phyloP scores from a whole-genome alignment of 1,140 invertebrate genomes.

The Aporrectodea caliginosa region DNA sequence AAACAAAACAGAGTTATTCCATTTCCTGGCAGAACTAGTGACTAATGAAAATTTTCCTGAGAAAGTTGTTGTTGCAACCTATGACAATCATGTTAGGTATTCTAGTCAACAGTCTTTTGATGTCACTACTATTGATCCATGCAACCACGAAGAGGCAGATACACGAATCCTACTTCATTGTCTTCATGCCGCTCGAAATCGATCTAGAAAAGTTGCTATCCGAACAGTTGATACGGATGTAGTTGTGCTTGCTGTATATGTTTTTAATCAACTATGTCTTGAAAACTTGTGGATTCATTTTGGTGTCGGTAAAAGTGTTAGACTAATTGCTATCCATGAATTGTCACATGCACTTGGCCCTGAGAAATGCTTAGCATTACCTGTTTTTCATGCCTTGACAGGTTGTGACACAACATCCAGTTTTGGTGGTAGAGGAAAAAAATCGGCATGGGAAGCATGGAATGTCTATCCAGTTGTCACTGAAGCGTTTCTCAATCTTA shows the following conservation, averaged over 20 bases:
- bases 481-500: constrained; percentile 25
- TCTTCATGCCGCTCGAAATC: constrained; percentile 31
- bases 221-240: constrained; percentile 41
- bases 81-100: neutral
- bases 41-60: neutral
- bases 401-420: constrained; percentile 37
- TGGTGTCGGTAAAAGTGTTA: constrained; percentile 31
- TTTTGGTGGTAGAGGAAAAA: constrained; percentile 37
- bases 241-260: constrained; percentile 36
- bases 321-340: constrained; percentile 24
- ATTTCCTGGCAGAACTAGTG: neutral
- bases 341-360: constrained; percentile 15
- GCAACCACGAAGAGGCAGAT: constrained; percentile 43
- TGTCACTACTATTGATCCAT: constrained; percentile 28
- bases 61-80: neutral
- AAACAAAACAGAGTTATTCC: neutral
- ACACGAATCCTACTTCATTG: constrained; percentile 37
- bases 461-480: constrained; percentile 36
- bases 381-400: constrained; percentile 36
- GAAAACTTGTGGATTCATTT: constrained; percentile 33
- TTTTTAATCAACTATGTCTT: constrained; percentile 7
- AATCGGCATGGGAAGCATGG: constrained; percentile 37
- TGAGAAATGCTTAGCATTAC: constrained; percentile 31
- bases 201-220: constrained; percentile 31
- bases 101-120: neutral